phyloP scores from a whole-genome alignment of 2,113 vertebrate species.

The Cathartes aura region DNA sequence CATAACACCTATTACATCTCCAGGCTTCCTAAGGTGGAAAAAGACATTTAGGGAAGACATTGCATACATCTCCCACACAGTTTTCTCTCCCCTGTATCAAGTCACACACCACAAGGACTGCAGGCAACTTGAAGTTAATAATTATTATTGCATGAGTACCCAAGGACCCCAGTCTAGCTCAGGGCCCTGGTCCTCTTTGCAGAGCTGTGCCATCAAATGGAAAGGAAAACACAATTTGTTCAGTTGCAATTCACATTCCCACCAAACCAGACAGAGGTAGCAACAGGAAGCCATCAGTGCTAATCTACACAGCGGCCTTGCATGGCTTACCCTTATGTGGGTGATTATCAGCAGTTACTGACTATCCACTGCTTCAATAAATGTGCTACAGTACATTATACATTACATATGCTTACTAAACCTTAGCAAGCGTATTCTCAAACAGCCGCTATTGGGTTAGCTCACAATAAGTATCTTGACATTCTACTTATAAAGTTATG shows the following conservation, averaged over 20 bases:
- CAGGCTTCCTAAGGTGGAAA: neutral
- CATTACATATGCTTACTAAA: neutral
- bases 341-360: neutral
- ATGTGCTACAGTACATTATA: neutral
- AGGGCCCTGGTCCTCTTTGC: neutral
- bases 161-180: neutral
- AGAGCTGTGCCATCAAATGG: neutral
- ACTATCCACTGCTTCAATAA: neutral
- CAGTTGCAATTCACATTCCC: neutral
- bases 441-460: neutral
- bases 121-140: neutral
- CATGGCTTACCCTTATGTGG: neutral
- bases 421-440: fast-evolving
- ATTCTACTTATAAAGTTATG: neutral
- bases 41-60: neutral
- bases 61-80: neutral
- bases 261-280: neutral
- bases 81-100: neutral
- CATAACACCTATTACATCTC: neutral
- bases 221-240: neutral
- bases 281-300: neutral
- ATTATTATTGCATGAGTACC: neutral
- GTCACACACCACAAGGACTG: neutral
- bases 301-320: neutral
- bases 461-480: neutral